phyloP scores from a whole-genome alignment of 2,797 vertebrate genomes.

The Sebastes miniatus region DNA sequence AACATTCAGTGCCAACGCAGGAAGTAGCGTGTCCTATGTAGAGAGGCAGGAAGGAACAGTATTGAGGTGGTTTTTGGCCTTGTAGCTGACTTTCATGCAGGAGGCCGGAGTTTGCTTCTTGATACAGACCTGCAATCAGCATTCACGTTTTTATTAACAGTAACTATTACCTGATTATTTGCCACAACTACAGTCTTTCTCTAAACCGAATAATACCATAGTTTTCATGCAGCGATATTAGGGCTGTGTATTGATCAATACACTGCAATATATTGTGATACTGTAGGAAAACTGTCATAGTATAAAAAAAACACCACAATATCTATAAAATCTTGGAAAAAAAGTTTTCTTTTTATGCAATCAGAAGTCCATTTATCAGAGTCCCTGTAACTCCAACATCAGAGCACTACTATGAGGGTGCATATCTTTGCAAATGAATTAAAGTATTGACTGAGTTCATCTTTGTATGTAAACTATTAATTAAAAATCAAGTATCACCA shows the following conservation, averaged over 20 bases:
- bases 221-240: too few relatives aligned
- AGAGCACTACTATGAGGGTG: too few relatives aligned
- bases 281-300: neutral
- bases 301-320: neutral
- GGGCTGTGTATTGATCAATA: too few relatives aligned
- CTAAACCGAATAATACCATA: rapidly evolving
- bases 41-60: neutral
- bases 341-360: neutral
- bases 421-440: too few relatives aligned
- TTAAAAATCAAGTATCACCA: too few relatives aligned
- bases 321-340: too few relatives aligned
- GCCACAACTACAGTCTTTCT: neutral
- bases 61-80: neutral
- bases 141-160: neutral
- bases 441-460: too few relatives aligned
- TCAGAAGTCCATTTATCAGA: neutral
- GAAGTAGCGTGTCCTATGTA: rapidly evolving
- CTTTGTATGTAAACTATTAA: too few relatives aligned
- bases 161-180: neutral
- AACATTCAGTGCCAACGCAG: neutral
- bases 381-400: too few relatives aligned
- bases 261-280: neutral
- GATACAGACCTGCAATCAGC: neutral
- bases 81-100: neutral
- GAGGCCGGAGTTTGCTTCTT: neutral